A percentile compares a stretch with the other conserved stretches of the same genome.
Evolutionary conservation across 2,113 vertebrate genomes (phyloP).

Genomic region (Lepus americanus): DNA sequence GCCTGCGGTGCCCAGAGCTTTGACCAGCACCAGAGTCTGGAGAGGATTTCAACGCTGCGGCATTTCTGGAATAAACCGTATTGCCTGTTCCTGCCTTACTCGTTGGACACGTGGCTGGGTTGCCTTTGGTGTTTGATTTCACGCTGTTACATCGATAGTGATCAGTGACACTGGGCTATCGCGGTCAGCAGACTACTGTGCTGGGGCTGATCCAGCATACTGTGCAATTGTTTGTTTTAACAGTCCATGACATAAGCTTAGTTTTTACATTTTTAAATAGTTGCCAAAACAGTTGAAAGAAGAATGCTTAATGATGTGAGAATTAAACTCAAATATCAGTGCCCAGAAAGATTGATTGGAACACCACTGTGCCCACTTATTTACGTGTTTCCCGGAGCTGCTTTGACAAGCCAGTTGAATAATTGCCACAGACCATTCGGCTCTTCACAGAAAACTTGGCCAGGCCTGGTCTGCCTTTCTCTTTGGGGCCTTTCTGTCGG

Average conservation of each 20-base stretch:
- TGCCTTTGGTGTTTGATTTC: not conserved
- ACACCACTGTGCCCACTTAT: not conserved
- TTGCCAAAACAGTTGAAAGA: not conserved
- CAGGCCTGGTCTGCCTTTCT: not conserved
- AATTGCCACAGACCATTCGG: not conserved
- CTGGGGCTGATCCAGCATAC: not conserved
- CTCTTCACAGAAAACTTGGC: not conserved
- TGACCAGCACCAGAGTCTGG: too few relatives aligned
- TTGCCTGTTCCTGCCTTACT: not conserved
- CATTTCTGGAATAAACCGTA: not conserved
- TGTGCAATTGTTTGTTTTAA: not conserved
- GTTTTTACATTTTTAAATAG: not conserved
- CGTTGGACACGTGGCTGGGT: not conserved
- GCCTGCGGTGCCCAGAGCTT: too few relatives aligned
- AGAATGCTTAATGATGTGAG: not conserved
- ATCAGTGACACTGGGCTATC: not conserved
- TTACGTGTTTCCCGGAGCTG: not conserved
- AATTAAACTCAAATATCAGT: constrained; percentile 12
- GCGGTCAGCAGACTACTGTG: not conserved
- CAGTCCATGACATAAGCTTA: not conserved
- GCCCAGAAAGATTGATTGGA: not conserved
- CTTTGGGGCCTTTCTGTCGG: not conserved
- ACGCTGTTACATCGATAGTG: not conserved
- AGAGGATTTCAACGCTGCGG: too few relatives aligned
- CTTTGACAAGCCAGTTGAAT: not conserved